These are phyloP conservation scores for Hyperopisus bebe DNA, from an alignment of 2,113 vertebrate species.

Conservation along the genomic window DNA sequence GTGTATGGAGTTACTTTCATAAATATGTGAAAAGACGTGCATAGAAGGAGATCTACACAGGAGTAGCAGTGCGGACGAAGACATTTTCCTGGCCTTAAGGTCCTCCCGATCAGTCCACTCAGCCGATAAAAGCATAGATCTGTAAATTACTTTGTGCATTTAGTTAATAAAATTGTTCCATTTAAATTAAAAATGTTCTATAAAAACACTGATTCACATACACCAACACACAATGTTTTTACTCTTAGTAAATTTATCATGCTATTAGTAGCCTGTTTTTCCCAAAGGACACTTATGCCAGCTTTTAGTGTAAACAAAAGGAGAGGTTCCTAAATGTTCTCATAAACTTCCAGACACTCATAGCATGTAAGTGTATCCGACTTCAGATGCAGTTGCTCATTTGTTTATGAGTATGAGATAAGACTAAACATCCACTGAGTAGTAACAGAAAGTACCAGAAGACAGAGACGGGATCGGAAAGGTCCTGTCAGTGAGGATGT, in stretches of 20 bases:
- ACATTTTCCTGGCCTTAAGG: not conserved
- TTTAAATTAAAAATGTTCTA: not conserved
- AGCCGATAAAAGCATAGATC: not conserved
- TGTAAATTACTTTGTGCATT: not conserved
- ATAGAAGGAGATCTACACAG: not conserved
- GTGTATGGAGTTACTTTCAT: not conserved
- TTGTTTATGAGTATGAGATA: not conserved
- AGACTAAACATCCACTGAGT: not conserved
- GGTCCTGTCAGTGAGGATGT: not conserved
- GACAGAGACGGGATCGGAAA: not conserved
- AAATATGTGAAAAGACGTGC: not conserved
- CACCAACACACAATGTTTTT: not conserved
- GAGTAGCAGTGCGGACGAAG: not conserved
- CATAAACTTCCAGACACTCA: not conserved
- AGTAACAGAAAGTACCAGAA: not conserved
- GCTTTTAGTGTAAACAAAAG: not conserved
- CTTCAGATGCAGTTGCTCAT: not conserved
- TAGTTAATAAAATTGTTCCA: not conserved
- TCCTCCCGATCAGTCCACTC: not conserved
- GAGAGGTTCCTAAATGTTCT: not conserved
- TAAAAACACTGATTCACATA: not conserved
- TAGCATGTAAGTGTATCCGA: not conserved
- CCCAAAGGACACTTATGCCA: not conserved
- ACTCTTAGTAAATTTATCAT: not conserved
- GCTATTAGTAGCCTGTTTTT: not conserved